Evolutionary conservation across 2,888 invertebrate genomes (phyloP), one percentile per base, ranked within the genome.

Genomic region (Polia nebulosa): DNA sequence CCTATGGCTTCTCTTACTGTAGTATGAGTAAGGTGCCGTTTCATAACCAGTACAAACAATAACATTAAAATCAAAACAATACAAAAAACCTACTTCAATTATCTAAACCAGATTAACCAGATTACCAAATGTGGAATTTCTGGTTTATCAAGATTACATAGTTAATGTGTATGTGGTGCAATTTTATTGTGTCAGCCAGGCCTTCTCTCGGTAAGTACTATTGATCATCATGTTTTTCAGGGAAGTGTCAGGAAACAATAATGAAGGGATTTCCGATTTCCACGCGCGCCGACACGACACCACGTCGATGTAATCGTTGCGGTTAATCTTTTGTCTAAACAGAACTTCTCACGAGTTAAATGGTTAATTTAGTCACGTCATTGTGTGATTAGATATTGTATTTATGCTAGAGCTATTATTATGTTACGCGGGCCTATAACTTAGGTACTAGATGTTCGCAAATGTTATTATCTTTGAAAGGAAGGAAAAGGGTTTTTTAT

Each of bases 261-360:
- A 91, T 85, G 82, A 89, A 86, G 94, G 95, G 90, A 94, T 94
- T 95, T 94, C 95, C 95, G 93, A 94, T 93, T 93, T 92, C 90
- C 91, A 92, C 89, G 90, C 78, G 69, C 88, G 89, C 80, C 77
- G 67, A 76, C 85, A 87, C 53, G 34, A 75, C 51, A 67, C 70
- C 69, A 68, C 88, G 87, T 87, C 85, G 85, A 76, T 78, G 76
- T 68, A 75, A 83, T 86, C 81, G 84, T 80, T 83, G 87, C 83
- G 82, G 85, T 82, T 87, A 87, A 85, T 89, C 89, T 91, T 90
- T 94, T 93, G 91, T 92, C 83, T 87, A 69, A 82, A 85, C 85
- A 86, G 78, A 83, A 89, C 89, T 91, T 94, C 94, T 87, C 93
- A 94, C 87, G 88, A 87, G 80, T 91, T 79, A 62, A 91, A 89